Evolutionary conservation across 2,113 vertebrate species (phyloP), one percentile per base, ranked within the genome.

Genomic region (Neogobius melanostomus): DNA sequence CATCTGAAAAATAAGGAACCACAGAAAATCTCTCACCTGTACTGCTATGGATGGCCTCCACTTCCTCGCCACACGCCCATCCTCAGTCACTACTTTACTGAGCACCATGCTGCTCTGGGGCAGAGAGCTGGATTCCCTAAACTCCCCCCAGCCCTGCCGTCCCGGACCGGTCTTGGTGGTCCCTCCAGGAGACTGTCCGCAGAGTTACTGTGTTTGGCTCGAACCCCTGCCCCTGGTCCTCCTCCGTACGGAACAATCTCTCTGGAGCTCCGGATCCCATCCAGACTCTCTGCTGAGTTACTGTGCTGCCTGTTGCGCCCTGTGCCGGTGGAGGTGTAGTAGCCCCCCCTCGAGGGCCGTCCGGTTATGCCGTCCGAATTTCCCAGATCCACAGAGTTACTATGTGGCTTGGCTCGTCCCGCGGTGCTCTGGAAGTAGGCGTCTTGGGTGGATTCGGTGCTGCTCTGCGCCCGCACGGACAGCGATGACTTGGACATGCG

Each of bases 401-500:
- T 98, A 87, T 96, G 97, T 66, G 76, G 93, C 85, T 94, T 95
- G 86, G 94, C 87, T 79, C 92, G 93, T 17, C 92, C 90, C 0
- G 89, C 93, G 3, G 75, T 93, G 91, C 45, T 90, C 72, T 93
- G 92, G 83, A 95, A 91, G 94, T 97, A 99, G 75, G 92, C 94
- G 65, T 99, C 97, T 8, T 98, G 97, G 79, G 96, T 94, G 67
- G 97, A 99, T 87, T 99, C 97, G 0, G 96, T 98, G 92, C 97
- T 98, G 94, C 97, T 98, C 93, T 99, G 97, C 47, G 96, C 95
- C 42, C 96, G 96, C 87, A 99, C 94, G 0, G 96, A 97, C 81
- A 98, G 96, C 71, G 95, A 95, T 82, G 97, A 97, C 86, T 98
- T 98, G 92, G 96, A 95, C 94, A 96, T 97, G 90, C 97, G 95